Base-by-base conservation (phyloP, 1,140 invertebrate genomes). In the Ladona fulva region DNA sequence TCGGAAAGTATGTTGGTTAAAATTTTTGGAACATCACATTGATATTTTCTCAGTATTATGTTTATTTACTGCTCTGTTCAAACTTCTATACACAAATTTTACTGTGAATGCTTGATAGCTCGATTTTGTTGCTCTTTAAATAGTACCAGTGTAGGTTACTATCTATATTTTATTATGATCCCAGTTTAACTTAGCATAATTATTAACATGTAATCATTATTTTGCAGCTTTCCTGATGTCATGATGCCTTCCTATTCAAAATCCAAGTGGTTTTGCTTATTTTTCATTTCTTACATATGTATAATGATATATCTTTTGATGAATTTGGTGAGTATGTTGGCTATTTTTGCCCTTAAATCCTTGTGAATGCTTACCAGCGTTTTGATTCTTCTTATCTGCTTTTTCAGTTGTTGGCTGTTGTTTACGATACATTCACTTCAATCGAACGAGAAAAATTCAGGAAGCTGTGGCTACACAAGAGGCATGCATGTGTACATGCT, bases 161-260 rank as follows among this genome's bases (percentile, higher is more conserved):
- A n/a, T n/a, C n/a, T n/a, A n/a, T n/a, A n/a, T n/a, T n/a, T n/a
- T n/a, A n/a, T n/a, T n/a, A n/a, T n/a, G n/a, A n/a, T n/a, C n/a
- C n/a, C n/a, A n/a, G n/a, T n/a, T n/a, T n/a, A n/a, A n/a, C n/a
- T n/a, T n/a, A n/a, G n/a, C n/a, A n/a, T n/a, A n/a, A n/a, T n/a
- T n/a, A n/a, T n/a, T n/a, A n/a, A 37, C 8, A 37, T 37, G 1
- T 37, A 37, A 37, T 37, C 3, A 37, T 74, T 78, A 80, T 80
- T 86, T 87, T 81, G 42, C 85, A 96, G 94, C 85, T 96, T 93
- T 86, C 95, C 95, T 24, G 95, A 96, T 85, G 94, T 97, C 11
- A 96, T 96, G 95, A 96, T 97, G 94, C 94, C 93, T 14, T 92
- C 94, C 0, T 96, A 95, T 86, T 90, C 92, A 1, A 88, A 88